Percentiles rank a stretch among this genome's conserved stretches.
phyloP scores from a whole-genome alignment of 2,113 vertebrate species.

The Mormyrus iriodes region DNA sequence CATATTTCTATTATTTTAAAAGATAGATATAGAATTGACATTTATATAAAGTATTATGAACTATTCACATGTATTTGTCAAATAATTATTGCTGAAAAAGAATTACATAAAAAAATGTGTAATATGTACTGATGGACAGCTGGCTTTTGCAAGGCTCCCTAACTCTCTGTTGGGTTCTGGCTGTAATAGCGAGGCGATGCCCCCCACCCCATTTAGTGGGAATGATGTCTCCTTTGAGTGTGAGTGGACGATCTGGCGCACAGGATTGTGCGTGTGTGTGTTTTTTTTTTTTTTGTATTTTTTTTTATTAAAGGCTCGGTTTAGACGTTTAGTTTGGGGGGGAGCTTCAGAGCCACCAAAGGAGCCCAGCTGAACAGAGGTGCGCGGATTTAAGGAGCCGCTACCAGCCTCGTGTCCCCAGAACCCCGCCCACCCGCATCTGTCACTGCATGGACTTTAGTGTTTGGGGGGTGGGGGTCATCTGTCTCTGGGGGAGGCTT shows the following conservation, averaged over 20 bases:
- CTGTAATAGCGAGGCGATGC: neutral
- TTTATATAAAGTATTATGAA: neutral
- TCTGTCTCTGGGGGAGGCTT: neutral
- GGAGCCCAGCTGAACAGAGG: conserved; percentile 58
- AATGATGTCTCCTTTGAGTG: conserved; percentile 29
- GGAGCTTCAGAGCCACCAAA: conserved; percentile 67
- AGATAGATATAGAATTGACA: neutral
- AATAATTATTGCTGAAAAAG: neutral
- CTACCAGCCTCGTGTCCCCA: conserved; percentile 61
- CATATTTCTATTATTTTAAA: neutral
- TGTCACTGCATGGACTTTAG: neutral
- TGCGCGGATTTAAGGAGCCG: conserved; percentile 60
- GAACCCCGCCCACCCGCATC: neutral
- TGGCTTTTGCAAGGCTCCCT: neutral
- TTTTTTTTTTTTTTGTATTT: neutral
- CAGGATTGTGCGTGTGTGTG: neutral
- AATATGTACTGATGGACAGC: neutral
- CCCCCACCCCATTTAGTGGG: conserved; percentile 12
- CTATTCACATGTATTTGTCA: neutral
- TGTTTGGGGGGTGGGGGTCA: neutral
- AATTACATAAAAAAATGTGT: neutral
- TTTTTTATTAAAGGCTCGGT: neutral
- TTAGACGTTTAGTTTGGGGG: conserved; percentile 43
- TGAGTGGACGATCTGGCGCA: neutral
- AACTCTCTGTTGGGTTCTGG: neutral